Conservation (phyloP, 2,113 vertebrate species). For the Jacana jacana region DNA sequence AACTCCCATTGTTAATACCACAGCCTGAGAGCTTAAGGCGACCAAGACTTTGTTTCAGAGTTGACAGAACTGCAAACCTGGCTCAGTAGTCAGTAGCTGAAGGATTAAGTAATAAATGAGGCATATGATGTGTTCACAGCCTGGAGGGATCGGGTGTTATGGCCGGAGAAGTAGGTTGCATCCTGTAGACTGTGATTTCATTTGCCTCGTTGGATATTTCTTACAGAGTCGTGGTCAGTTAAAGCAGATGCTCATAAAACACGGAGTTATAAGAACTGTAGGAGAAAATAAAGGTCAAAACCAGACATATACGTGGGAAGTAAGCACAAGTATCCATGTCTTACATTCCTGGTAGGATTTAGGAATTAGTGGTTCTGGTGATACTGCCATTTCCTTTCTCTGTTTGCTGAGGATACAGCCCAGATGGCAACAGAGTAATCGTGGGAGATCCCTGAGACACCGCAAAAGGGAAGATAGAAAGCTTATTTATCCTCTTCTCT, state of each 20-base stretch:
- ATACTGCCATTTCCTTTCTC: background rate
- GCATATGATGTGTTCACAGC: background rate
- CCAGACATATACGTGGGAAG: background rate
- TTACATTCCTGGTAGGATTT: background rate
- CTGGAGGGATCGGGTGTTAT: background rate
- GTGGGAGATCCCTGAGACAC: background rate
- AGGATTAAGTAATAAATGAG: slow-evolving; percentile 29
- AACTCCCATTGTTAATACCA: background rate
- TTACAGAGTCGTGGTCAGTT: background rate
- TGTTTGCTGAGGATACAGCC: background rate
- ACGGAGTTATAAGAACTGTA: background rate
- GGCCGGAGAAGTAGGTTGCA: background rate
- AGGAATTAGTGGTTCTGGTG: background rate
- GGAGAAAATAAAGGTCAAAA: background rate
- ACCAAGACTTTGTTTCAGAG: background rate
- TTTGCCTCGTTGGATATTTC: background rate
- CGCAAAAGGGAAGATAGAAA: background rate
- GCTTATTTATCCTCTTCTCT: background rate
- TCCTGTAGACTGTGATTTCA: slow-evolving; percentile 4
- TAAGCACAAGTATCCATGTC: background rate
- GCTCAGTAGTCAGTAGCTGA: background rate
- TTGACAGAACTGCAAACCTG: background rate
- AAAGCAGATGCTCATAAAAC: slow-evolving; percentile 32
- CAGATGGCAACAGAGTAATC: background rate
- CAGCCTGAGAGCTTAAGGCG: background rate